Base-by-base conservation (phyloP, 2,888 invertebrate genomes). In the Mythimna loreyi region DNA sequence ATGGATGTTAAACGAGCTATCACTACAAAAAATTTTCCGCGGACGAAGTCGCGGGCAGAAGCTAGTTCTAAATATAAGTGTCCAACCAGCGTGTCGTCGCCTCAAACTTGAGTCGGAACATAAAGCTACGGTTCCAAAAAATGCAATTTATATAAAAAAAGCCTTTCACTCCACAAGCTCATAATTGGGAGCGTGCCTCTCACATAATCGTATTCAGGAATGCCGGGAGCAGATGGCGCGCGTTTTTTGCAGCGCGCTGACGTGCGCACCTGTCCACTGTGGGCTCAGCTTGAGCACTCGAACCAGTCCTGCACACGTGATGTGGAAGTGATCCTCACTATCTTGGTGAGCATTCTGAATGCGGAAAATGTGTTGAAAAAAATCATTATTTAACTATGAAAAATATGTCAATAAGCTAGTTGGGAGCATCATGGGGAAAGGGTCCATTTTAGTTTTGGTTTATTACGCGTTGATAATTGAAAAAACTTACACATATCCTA, bases 251-350 rank as follows among this genome's bases (percentile, higher is more conserved):
- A 40, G 49, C 62, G 19, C 9, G 33, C 23, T 45, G 19, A 23
- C n/a, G 7, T 40, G 47, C 33, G 55, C 81, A 81, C 83, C 81
- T 81, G 81, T 79, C 60, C 25, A 11, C 53, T 40, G 74, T 64
- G 63, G 58, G 72, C 68, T 19, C 80, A 55, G 53, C 78, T 72
- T 56, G 55, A 21, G 21, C 55, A 7, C 11, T 53, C 13, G 60
- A 49, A 50, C 65, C 53, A 72, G 57, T 49, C 60, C 53, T 19
- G 8, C 36, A 30, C 47, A 64, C 72, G 65, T 60, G 61, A 9
- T 25, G 52, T 36, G 47, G 25, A 28, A 43, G 47, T 21, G 36
- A 40, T 40, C 40, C 40, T 40, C 40, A 16, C 16, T 2, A 6
- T 40, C 16, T 7, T 58, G 55, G 28, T 13, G 11, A 45, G 3